Evolutionary conservation across 2,797 vertebrate species (phyloP).

Genomic region (Tauraco hartlaubi): DNA sequence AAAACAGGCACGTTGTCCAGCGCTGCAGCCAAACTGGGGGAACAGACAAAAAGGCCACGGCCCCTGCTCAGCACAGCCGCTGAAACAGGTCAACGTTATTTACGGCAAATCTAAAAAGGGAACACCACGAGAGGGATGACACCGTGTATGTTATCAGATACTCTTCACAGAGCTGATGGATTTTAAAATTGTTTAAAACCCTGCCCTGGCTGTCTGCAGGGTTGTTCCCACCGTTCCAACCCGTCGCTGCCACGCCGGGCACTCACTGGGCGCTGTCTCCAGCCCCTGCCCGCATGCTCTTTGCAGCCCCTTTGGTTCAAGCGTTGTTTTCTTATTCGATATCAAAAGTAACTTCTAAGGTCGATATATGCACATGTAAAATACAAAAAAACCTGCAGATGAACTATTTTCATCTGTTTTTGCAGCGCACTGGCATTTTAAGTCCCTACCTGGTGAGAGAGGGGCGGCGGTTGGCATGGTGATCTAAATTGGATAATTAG

Average conservation of each 20-base stretch:
- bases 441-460: neutral
- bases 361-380: neutral
- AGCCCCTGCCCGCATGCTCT: accelerated
- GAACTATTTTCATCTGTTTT: neutral
- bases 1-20: neutral
- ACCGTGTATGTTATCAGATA: accelerated
- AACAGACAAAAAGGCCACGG: neutral
- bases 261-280: neutral
- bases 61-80: neutral
- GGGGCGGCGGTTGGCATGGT: neutral
- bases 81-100: neutral
- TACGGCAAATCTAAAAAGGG: neutral
- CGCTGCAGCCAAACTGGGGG: neutral
- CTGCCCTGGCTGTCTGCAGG: neutral
- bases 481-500: neutral
- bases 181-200: neutral
- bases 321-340: neutral
- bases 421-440: neutral
- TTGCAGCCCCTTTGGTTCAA: accelerated
- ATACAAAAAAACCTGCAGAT: neutral
- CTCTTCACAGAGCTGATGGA: accelerated
- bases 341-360: neutral
- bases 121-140: neutral
- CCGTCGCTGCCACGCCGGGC: accelerated
- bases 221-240: neutral